Evolutionary conservation across 1,140 invertebrate species (phyloP).

Genomic region (Halictus rubicundus): DNA sequence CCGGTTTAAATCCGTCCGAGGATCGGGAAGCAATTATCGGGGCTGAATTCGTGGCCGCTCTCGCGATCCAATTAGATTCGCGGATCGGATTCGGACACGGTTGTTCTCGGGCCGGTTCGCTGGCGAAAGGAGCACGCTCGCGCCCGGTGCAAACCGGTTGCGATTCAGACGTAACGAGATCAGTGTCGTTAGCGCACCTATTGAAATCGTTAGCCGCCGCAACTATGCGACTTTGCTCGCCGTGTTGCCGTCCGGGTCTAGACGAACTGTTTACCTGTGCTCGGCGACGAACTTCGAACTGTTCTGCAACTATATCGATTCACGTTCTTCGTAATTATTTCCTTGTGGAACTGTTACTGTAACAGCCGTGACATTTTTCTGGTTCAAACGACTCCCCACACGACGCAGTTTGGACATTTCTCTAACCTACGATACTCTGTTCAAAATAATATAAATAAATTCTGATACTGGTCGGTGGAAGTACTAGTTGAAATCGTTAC

Average conservation of each 20-base stretch:
- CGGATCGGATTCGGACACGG: background rate
- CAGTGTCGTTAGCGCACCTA: background rate
- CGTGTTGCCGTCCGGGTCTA: no score
- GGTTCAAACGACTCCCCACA: no score
- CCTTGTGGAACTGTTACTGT: no score
- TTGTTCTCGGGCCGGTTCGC: slow-evolving; percentile 1
- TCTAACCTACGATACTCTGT: no score
- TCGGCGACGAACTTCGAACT: no score
- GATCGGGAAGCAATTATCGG: slow-evolving; percentile 32
- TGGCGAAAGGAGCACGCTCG: background rate
- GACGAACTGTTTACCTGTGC: background rate
- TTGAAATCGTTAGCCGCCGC: background rate
- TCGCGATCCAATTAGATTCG: slow-evolving; percentile 16
- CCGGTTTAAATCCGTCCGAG: slow-evolving; percentile 49
- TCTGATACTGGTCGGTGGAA: no score
- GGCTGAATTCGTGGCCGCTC: background rate
- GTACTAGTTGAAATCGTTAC: no score
- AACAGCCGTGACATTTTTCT: no score
- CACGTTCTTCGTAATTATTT: no score
- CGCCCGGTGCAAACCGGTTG: background rate
- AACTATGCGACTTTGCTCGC: background rate
- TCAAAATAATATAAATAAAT: no score
- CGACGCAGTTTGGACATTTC: no score
- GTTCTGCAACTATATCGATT: no score
- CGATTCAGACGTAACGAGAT: slow-evolving; percentile 26